Percentiles rank a stretch among this genome's conserved stretches.
These are phyloP conservation scores for Penelope pileata DNA, from an alignment of 2,113 vertebrate species.

Conservation along the genomic window DNA sequence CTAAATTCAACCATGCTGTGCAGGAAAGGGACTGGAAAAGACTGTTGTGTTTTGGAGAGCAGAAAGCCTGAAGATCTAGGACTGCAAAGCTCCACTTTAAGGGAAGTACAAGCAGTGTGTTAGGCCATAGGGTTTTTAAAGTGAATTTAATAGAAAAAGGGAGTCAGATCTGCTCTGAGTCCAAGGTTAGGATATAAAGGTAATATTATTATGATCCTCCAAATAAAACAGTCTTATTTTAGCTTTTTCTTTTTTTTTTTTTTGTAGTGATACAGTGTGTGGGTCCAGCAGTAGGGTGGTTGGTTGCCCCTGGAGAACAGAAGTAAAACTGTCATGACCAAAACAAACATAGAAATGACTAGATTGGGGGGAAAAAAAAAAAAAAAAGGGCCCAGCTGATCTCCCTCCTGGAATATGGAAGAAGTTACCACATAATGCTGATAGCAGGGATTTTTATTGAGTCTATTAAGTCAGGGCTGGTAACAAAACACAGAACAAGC, in stretches of 20 bases:
- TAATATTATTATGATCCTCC: not conserved
- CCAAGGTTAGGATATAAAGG: not conserved
- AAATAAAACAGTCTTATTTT: not conserved
- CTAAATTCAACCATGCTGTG: not conserved
- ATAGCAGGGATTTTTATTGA: not conserved
- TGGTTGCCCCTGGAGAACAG: not conserved
- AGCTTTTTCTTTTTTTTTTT: not conserved
- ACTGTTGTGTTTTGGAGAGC: not conserved
- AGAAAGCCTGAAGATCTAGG: not conserved
- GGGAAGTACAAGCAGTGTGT: not conserved
- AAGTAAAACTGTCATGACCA: not conserved
- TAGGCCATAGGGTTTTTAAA: not conserved
- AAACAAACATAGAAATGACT: not conserved
- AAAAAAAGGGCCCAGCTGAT: not conserved
- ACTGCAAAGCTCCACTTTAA: not conserved
- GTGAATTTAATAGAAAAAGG: not conserved
- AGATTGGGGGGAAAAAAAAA: fast-evolving
- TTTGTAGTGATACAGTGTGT: not conserved
- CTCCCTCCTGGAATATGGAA: not conserved
- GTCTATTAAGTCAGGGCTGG: conserved; percentile 10
- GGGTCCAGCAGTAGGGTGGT: not conserved
- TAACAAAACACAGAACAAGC: conserved; percentile 23
- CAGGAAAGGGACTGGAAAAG: not conserved
- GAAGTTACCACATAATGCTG: not conserved
- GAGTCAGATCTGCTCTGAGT: not conserved